Percentiles rank a stretch among this genome's conserved stretches.
phyloP scores from a whole-genome alignment of 2,888 invertebrate genomes.

The Alloscopus bannaensis region DNA sequence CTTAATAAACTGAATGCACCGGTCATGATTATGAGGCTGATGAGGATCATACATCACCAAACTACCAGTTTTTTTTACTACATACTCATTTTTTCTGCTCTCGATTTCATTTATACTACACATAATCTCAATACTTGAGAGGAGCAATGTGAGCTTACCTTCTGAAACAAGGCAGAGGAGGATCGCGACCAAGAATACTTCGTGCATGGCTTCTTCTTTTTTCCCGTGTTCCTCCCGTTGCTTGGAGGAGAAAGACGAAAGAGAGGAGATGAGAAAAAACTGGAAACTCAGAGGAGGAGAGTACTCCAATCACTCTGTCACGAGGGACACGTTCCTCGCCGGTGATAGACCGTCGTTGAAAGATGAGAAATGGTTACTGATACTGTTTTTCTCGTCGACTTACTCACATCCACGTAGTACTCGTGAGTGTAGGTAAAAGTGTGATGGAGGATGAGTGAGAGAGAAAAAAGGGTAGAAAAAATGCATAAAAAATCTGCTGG shows the following conservation, averaged over 20 bases:
- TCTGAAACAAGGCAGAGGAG: slow-evolving; percentile 69
- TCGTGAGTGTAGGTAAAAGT: too few species aligned
- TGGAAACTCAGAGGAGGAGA: not conserved
- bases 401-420: too few species aligned
- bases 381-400: slow-evolving; percentile 26
- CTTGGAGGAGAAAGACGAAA: slow-evolving; percentile 16
- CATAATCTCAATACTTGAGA: not conserved
- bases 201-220: slow-evolving; percentile 60
- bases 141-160: slow-evolving; percentile 56
- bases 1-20: not conserved
- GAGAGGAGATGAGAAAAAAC: slow-evolving; percentile 3
- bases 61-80: not conserved
- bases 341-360: slow-evolving; percentile 11
- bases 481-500: too few species aligned
- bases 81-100: not conserved
- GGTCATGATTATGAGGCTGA: not conserved
- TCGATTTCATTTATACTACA: not conserved
- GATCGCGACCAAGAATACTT: slow-evolving; percentile 63
- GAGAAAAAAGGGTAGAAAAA: not conserved
- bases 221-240: not conserved
- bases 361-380: slow-evolving; percentile 57
- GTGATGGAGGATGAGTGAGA: too few species aligned
- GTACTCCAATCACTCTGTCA: slow-evolving; percentile 35
- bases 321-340: slow-evolving; percentile 34
- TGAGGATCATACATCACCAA: not conserved